Evolutionary conservation across 1,140 invertebrate genomes (phyloP).

Genomic region (Theocolax elegans): DNA sequence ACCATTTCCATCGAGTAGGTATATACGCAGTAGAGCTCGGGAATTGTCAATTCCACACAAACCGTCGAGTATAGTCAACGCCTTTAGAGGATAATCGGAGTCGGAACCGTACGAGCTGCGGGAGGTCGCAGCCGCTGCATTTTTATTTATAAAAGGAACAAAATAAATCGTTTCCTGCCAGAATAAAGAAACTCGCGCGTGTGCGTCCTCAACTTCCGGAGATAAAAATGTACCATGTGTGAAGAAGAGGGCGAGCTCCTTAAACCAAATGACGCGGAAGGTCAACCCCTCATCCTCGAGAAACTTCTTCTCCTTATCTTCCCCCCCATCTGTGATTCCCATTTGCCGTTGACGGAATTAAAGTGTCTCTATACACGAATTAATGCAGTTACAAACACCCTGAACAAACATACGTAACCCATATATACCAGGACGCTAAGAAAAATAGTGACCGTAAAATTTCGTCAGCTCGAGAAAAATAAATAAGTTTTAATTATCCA

Average conservation of each 20-base stretch:
- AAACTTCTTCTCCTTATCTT: constrained; percentile 5
- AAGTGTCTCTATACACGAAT: background rate
- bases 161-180: constrained; percentile 35
- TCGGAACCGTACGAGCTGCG: background rate
- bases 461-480: background rate
- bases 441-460: too few relatives aligned
- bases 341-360: constrained; percentile 4
- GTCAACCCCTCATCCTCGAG: background rate
- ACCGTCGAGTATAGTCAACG: background rate
- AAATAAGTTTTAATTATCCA: constrained; percentile 5
- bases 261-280: constrained; percentile 17
- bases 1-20: too few relatives aligned
- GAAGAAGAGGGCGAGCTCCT: background rate
- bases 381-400: too few relatives aligned
- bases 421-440: too few relatives aligned
- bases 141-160: constrained; percentile 30
- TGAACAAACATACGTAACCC: too few relatives aligned
- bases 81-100: background rate
- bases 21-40: too few relatives aligned
- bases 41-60: background rate
- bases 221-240: constrained; percentile 29
- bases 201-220: constrained; percentile 18
- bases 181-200: background rate
- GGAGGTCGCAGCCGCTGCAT: background rate
- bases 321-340: background rate